Conservation (phyloP, 2,113 vertebrate species). For the Colinus virginianus region DNA sequence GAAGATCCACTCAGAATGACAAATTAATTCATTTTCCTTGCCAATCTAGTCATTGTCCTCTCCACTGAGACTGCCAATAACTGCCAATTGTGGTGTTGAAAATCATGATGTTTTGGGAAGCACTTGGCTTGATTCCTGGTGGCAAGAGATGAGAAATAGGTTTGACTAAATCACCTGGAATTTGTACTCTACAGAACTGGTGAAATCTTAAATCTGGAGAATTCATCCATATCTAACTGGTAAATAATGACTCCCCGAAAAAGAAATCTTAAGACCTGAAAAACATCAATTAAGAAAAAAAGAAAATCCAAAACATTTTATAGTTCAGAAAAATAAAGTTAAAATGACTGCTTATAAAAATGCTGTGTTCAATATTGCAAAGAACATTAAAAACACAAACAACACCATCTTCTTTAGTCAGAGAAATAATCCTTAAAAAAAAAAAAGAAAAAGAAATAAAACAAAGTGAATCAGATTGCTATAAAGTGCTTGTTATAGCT, state of each 20-base stretch:
- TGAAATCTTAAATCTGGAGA: background rate
- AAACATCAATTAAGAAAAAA: background rate
- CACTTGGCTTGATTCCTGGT: conserved; percentile 10
- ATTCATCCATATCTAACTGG: background rate
- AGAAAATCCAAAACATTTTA: background rate
- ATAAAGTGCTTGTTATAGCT: background rate
- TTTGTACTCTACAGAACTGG: background rate
- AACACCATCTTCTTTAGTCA: background rate
- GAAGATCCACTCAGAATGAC: conserved; percentile 44
- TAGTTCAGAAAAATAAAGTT: background rate
- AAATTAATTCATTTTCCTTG: conserved; percentile 64
- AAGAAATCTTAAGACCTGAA: background rate
- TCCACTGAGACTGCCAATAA: conserved; percentile 55
- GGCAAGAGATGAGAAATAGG: background rate
- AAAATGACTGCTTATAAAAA: background rate
- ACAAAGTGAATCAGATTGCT: background rate
- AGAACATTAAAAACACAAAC: background rate
- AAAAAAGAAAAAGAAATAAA: background rate
- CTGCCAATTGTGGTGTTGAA: conserved; percentile 40
- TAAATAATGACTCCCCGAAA: background rate
- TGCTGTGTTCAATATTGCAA: background rate
- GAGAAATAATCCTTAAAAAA: background rate
- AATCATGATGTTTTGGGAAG: conserved; percentile 39
- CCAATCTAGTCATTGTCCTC: conserved; percentile 51
- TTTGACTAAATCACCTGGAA: background rate